Conservation (phyloP, 2,888 invertebrate genomes). For the Thecocarcelia acutangulata region DNA sequence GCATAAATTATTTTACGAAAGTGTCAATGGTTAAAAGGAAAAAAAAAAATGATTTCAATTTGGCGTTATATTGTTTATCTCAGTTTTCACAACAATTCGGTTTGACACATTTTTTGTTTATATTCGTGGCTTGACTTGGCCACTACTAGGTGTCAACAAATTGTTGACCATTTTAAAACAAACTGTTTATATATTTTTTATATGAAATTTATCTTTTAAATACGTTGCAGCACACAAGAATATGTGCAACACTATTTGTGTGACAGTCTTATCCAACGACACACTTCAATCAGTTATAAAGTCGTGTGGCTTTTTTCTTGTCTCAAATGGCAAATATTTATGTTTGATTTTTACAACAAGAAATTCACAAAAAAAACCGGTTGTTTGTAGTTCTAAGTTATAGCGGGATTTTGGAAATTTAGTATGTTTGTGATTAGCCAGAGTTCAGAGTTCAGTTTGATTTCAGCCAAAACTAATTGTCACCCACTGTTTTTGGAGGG, state of each 20-base stretch:
- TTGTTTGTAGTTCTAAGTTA: slow-evolving; percentile 36
- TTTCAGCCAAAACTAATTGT: slow-evolving; percentile 33
- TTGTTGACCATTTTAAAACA: slow-evolving; percentile 40
- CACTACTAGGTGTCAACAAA: slow-evolving; percentile 56
- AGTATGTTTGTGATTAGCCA: slow-evolving; percentile 51
- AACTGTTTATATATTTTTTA: slow-evolving; percentile 22
- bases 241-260: background rate
- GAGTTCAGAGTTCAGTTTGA: slow-evolving; percentile 64
- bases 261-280: slow-evolving; percentile 42
- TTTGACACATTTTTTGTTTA: slow-evolving; percentile 41
- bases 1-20: slow-evolving; percentile 63
- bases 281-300: slow-evolving; percentile 54
- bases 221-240: slow-evolving; percentile 17
- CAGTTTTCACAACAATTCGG: background rate
- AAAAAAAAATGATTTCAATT: slow-evolving; percentile 12
- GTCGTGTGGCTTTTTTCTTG: slow-evolving; percentile 14
- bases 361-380: slow-evolving; percentile 38
- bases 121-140: slow-evolving; percentile 11
- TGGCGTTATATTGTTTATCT: slow-evolving; percentile 13
- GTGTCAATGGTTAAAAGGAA: slow-evolving; percentile 52
- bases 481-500: slow-evolving; percentile 46
- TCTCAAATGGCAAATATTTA: background rate
- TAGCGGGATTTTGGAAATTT: slow-evolving; percentile 38
- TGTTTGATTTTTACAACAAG: background rate
- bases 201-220: slow-evolving; percentile 37